A percentile compares a stretch with the other conserved stretches of the same genome.
These are phyloP conservation scores for Myiozetetes cayanensis DNA, from an alignment of 2,113 vertebrate species.

Conservation along the genomic window DNA sequence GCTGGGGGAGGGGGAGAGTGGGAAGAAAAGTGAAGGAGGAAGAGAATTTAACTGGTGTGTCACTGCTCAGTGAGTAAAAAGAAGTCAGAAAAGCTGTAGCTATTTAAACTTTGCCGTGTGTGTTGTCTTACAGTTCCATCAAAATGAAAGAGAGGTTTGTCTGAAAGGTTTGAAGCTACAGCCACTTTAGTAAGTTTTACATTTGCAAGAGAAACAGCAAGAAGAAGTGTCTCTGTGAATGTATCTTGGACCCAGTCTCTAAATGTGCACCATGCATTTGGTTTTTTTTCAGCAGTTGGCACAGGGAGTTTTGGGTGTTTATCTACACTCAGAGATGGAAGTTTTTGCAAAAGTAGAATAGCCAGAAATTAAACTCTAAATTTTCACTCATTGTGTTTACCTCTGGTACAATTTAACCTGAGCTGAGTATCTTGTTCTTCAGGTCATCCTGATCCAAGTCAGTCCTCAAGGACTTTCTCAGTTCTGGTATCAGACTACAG, in stretches of 20 bases:
- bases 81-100: constrained; percentile 15
- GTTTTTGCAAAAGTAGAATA: not conserved
- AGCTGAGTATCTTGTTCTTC: not conserved
- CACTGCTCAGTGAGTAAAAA: constrained; percentile 42
- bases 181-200: not conserved
- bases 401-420: not conserved
- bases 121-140: not conserved
- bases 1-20: not conserved
- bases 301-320: not conserved
- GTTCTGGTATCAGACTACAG: not conserved
- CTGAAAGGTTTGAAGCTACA: not conserved
- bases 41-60: not conserved
- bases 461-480: not conserved
- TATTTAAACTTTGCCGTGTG: not conserved
- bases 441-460: not conserved
- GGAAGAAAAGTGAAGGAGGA: constrained; percentile 16
- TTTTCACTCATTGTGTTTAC: not conserved
- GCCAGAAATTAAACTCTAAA: not conserved
- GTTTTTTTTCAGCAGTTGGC: not conserved
- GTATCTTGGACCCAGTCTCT: not conserved
- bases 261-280: not conserved
- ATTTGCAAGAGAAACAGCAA: not conserved
- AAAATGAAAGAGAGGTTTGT: not conserved
- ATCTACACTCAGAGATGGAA: not conserved
- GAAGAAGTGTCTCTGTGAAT: not conserved